Evolutionary conservation across 1,140 invertebrate species (phyloP).

Genomic region (Stegodyphus mimosarum): DNA sequence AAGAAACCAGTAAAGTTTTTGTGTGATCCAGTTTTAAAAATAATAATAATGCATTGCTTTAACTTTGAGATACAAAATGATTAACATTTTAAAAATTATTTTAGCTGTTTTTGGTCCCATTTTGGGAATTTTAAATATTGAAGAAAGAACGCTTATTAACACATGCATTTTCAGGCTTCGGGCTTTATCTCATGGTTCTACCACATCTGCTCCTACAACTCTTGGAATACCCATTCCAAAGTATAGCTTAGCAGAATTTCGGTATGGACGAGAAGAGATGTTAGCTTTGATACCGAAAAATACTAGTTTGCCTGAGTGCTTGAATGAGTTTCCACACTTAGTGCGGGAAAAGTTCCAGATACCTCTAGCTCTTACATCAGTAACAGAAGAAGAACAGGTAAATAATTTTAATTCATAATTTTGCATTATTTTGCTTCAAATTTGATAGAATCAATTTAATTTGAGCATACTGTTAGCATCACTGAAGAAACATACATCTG

Average conservation of each 20-base stretch:
- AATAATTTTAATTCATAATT: background rate
- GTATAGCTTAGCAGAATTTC: slow-evolving; percentile 78
- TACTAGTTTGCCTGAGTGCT: slow-evolving; percentile 76
- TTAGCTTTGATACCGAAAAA: slow-evolving; percentile 81
- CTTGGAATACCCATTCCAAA: slow-evolving; percentile 66
- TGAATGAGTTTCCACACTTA: slow-evolving; percentile 75
- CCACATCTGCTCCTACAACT: slow-evolving; percentile 68
- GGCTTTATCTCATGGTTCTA: slow-evolving; percentile 71
- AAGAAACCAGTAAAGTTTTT: too few relatives aligned
- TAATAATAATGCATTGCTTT: too few relatives aligned
- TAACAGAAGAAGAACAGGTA: slow-evolving; percentile 85
- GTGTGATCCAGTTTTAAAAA: too few relatives aligned
- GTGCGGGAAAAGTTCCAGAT: slow-evolving; percentile 80
- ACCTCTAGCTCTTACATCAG: slow-evolving; percentile 80
- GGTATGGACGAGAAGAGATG: slow-evolving; percentile 90
- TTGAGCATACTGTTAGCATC: too few relatives aligned
- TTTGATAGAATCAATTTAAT: too few relatives aligned
- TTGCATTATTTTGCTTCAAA: too few relatives aligned
- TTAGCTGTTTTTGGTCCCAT: too few relatives aligned
- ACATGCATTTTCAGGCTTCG: slow-evolving; percentile 67
- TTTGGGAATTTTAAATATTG: too few relatives aligned
- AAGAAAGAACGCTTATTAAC: too few relatives aligned
- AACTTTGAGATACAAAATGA: too few relatives aligned
- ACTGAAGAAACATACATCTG: too few relatives aligned
- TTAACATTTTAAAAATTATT: too few relatives aligned